A percentile compares a stretch with the other conserved stretches of the same genome.
phyloP scores from a whole-genome alignment of 2,888 invertebrate species.

The Norana najaformis region DNA sequence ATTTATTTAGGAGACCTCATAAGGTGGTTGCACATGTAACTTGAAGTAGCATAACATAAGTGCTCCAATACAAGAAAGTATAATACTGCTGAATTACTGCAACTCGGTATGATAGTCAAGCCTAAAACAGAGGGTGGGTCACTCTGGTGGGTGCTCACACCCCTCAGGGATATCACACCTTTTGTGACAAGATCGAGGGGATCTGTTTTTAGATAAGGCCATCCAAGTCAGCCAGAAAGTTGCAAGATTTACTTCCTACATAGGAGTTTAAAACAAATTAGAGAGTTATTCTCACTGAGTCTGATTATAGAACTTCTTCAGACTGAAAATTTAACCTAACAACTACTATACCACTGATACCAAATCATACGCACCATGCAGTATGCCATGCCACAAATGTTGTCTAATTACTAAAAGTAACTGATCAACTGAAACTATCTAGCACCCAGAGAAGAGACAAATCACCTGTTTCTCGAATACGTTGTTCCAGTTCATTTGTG shows the following conservation, averaged over 20 bases:
- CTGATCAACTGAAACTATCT: background rate
- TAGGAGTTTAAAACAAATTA: background rate
- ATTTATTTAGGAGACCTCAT: background rate
- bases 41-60: background rate
- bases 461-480: constrained; percentile 58
- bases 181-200: background rate
- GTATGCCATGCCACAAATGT: background rate
- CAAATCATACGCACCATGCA: background rate
- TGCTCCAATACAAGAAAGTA: too few species aligned
- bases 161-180: background rate
- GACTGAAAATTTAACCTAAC: background rate
- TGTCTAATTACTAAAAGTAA: background rate
- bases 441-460: background rate
- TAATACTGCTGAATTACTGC: background rate
- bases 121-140: background rate
- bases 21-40: constrained; percentile 4
- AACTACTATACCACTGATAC: background rate
- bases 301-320: background rate
- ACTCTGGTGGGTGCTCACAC: background rate
- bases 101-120: background rate
- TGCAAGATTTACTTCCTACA: background rate
- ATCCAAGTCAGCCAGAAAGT: background rate
- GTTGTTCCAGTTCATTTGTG: constrained; percentile 69
- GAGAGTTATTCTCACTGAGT: background rate
- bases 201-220: background rate